Percentiles rank a stretch among this genome's conserved stretches.
phyloP scores from a whole-genome alignment of 2,888 invertebrate genomes.

The Eupithecia centaureata region DNA sequence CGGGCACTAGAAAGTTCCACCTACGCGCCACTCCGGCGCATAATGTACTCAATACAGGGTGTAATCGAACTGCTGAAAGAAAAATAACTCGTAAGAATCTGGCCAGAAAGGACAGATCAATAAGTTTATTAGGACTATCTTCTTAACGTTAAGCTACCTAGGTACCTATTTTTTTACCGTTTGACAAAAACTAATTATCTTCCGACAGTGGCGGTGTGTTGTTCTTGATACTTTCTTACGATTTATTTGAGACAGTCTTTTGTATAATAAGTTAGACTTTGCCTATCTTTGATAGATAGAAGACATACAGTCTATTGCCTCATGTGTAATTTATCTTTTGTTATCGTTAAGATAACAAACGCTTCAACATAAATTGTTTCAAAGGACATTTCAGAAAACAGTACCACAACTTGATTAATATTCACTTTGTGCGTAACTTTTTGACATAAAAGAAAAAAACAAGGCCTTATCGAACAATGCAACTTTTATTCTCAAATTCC shows the following conservation, averaged over 20 bases:
- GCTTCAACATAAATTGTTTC: neutral
- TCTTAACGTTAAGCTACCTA: too few relatives aligned
- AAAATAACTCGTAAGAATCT: neutral
- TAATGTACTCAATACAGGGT: slow-evolving; percentile 48
- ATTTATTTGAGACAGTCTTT: neutral
- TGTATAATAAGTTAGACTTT: neutral
- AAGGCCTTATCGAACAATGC: neutral
- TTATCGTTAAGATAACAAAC: neutral
- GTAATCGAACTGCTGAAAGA: neutral
- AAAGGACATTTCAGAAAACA: neutral
- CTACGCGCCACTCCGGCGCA: slow-evolving; percentile 64
- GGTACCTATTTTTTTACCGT: too few relatives aligned
- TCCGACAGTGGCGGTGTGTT: too few relatives aligned
- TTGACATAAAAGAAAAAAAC: too few relatives aligned
- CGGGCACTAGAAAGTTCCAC: slow-evolving; percentile 81
- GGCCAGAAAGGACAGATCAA: neutral
- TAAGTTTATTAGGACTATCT: neutral
- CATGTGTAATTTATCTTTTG: neutral
- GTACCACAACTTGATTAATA: neutral
- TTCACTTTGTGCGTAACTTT: too few relatives aligned
- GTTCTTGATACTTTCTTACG: neutral
- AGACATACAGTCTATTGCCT: neutral
- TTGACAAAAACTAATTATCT: too few relatives aligned
- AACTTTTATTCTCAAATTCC: neutral
- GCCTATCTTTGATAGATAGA: neutral